Conservation (phyloP, 2,113 vertebrate species). For the Aphelocoma coerulescens region DNA sequence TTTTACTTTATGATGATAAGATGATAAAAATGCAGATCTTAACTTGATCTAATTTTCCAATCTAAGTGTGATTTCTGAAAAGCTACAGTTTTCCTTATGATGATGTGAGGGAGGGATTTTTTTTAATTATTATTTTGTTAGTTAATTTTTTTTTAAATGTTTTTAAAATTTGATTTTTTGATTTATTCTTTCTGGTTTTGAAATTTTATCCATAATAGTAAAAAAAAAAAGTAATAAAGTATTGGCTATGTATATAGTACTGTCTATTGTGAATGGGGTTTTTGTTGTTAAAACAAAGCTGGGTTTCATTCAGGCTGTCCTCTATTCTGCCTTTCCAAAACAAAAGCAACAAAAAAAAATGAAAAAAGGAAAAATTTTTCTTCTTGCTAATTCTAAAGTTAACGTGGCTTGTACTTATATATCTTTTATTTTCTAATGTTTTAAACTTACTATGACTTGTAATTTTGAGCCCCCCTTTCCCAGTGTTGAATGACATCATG, state of each 20-base stretch:
- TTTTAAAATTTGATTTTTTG: background rate
- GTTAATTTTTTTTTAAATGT: background rate
- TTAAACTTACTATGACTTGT: background rate
- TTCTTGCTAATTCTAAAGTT: background rate
- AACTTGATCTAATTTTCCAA: background rate
- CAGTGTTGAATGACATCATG: background rate
- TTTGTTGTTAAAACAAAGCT: background rate
- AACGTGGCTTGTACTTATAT: background rate
- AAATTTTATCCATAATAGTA: background rate
- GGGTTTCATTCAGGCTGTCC: background rate
- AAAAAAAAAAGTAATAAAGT: background rate
- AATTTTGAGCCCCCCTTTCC: background rate
- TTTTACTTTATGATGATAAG: background rate
- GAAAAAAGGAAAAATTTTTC: background rate
- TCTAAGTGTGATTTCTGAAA: background rate
- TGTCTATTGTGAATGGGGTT: background rate
- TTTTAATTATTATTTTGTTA: background rate
- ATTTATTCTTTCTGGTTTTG: background rate
- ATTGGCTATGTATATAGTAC: background rate
- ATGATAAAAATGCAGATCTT: background rate
- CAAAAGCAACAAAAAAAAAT: background rate
- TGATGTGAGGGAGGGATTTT: background rate
- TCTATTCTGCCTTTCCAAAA: background rate
- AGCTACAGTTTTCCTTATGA: background rate
- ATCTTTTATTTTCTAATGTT: background rate